A percentile compares a stretch with the other conserved stretches of the same genome.
These are phyloP conservation scores for Thereva nobilitata DNA, from an alignment of 2,888 invertebrate genomes.

Conservation along the genomic window DNA sequence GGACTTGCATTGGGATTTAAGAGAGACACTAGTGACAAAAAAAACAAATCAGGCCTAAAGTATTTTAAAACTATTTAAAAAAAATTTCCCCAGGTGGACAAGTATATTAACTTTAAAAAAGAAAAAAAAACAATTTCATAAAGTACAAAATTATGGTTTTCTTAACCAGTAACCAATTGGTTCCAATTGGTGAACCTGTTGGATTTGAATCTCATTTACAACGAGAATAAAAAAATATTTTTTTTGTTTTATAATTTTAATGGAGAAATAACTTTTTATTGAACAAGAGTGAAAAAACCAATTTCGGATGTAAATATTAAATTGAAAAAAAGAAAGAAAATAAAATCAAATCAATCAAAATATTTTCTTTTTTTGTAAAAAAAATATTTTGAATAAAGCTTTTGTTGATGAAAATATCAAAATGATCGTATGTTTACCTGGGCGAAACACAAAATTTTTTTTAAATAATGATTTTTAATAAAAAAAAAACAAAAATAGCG, in stretches of 20 bases:
- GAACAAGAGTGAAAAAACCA: constrained; percentile 24
- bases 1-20: constrained; percentile 43
- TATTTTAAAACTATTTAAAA: constrained; percentile 27
- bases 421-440: constrained; percentile 32
- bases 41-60: constrained; percentile 45
- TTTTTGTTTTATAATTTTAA: constrained; percentile 3
- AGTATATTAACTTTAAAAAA: constrained; percentile 15
- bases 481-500: not conserved
- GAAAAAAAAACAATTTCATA: constrained; percentile 4
- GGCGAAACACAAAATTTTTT: constrained; percentile 32
- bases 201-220: constrained; percentile 42
- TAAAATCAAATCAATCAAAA: constrained; percentile 21
- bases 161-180: constrained; percentile 46
- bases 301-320: constrained; percentile 26
- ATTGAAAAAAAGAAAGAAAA: constrained; percentile 44
- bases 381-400: not conserved
- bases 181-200: constrained; percentile 50
- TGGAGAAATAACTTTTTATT: constrained; percentile 13
- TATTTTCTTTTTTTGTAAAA: constrained; percentile 3
- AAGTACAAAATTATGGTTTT: constrained; percentile 39
- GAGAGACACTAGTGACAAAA: constrained; percentile 60
- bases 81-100: constrained; percentile 44
- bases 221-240: not conserved
- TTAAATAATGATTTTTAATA: constrained; percentile 7
- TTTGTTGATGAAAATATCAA: too few relatives aligned